Evolutionary conservation across 2,797 vertebrate species (phyloP), one percentile per base, ranked within the genome.

Genomic region (Chelonia mydas): DNA sequence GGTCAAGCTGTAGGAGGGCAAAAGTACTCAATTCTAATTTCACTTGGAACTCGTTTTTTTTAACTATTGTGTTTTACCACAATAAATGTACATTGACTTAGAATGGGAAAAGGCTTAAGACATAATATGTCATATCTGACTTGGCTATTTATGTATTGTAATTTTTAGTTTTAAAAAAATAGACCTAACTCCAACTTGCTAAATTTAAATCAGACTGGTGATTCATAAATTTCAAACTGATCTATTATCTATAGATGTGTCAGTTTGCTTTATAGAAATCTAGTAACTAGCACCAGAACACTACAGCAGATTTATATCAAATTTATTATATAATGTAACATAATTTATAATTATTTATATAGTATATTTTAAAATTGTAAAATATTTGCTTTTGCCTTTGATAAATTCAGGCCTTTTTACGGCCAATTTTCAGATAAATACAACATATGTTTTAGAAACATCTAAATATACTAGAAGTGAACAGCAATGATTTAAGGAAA

Each of bases 401-500:
- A 41, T 85, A 92, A 93, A 94, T 83, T 81, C 4, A 59, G 28
- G 28, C 19, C 17, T 89, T 90, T 90, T 83, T 85, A 27, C 16
- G 89, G 88, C 3, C 80, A 84, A 31, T 87, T 87, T 94, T 90
- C 84, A 89, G 80, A 59, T 92, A 65, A 87, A 51, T 41, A 49
- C 13, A 59, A 49, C 74, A 15, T 61, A 27, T 5, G 68, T 57
- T 23, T 91, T 89, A 89, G 68, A 68, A 88, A 31, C 41, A 41
- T n/a, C 89, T 89, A 78, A 93, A 95, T 84, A 76, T 79, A 72
- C 95, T 89, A 92, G 50, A 87, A 95, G 94, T 88, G 96, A 97
- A 95, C 93, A 96, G 83, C 28, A 79, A 61, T 6, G 59, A 86
- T 61, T 91, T 81, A 78, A 89, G 65, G n/a, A 97, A 72, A 41